Evolutionary conservation across 2,888 invertebrate species (phyloP), one percentile per base, ranked within the genome.

Genomic region (Masnerella sp.): DNA sequence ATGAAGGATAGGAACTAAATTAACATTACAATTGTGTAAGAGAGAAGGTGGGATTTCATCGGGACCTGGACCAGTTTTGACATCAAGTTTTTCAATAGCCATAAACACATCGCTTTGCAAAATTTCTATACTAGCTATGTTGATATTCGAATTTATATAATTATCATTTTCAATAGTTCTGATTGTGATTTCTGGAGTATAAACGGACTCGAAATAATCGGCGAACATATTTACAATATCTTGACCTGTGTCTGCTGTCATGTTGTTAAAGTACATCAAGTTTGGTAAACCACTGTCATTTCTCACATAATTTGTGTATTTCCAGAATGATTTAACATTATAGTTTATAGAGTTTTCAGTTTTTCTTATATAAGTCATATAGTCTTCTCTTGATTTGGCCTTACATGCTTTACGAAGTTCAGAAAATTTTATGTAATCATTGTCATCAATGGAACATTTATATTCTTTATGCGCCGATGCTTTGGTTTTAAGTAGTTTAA

Each of bases 121-220:
- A 1, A 45, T 42, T 42, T 18, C 42, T 17, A 42, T 42, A 17
- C 5, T 15, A 38, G n/a, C n/a, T n/a, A n/a, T n/a, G n/a, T 17
- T 11, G 17, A 38, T 38, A 30, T 30, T n/a, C 7, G 30, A 22
- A 22, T 22, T 22, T 22, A 22, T 7, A 22, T 30, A 7, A 8
- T 30, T 30, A 30, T 30, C 30, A 30, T n/a, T n/a, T n/a, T n/a
- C n/a, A n/a, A n/a, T n/a, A n/a, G n/a, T n/a, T n/a, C n/a, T n/a
- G n/a, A n/a, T n/a, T n/a, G n/a, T n/a, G n/a, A n/a, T n/a, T n/a
- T 30, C 38, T 2, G 11, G 17, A 11, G n/a, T 11, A 22, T 42
- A 42, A 5, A 42, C 42, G 5, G 42, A 42, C 11, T 42, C 42
- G 11, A 42, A 42, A 7, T 42, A 42, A 11, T 20, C 1, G n/a